Base-by-base conservation (phyloP, 2,113 vertebrate species). In the Triplophysa dalaica region DNA sequence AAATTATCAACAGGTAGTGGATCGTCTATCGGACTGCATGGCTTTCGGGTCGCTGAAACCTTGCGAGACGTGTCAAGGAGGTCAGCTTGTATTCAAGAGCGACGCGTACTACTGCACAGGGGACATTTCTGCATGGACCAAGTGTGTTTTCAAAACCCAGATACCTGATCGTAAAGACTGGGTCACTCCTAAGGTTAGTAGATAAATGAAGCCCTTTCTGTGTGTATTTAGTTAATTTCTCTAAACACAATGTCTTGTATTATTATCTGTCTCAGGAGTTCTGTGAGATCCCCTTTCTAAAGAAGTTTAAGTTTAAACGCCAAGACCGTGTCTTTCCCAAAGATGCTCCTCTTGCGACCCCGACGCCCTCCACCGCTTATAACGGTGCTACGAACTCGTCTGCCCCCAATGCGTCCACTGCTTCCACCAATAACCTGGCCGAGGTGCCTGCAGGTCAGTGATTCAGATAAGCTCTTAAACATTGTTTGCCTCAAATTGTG, bases 61-160 rank as follows among this genome's bases (percentile, higher is more conserved):
- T 75, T 99, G 98, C 0, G 90, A 92, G 61, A 90, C 95, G 60
- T 99, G 98, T 86, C 87, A 89, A 0, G 97, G 98, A 0, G 97
- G 98, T 16, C 98, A 99, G 90, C 91, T 98, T 87, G 94, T 98
- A 79, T 98, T 98, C 87, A 98, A 94, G 89, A 93, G 94, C 0
- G 96, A 98, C 0, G 94, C 95, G 0, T 99, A 99, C 29, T 95
- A 96, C 87, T 99, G 97, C 24, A 94, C 93, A 0, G 97, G 98
- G 9, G 91, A 99, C 62, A 94, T 99, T 82, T 98, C 96, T 10
- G 95, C 95, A 77, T 99, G 98, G 98, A 99, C 98, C 12, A 99
- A 99, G 86, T 99, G 98, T 21, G 94, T 96, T 83, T 93, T 93
- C 86, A 99, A 93, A 91, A 98, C 93, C 0, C 88, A 93, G 87